Percentiles rank a stretch among this genome's conserved stretches.
These are phyloP conservation scores for Oreochromis niloticus DNA, from an alignment of 2,113 vertebrate genomes.

Conservation along the genomic window DNA sequence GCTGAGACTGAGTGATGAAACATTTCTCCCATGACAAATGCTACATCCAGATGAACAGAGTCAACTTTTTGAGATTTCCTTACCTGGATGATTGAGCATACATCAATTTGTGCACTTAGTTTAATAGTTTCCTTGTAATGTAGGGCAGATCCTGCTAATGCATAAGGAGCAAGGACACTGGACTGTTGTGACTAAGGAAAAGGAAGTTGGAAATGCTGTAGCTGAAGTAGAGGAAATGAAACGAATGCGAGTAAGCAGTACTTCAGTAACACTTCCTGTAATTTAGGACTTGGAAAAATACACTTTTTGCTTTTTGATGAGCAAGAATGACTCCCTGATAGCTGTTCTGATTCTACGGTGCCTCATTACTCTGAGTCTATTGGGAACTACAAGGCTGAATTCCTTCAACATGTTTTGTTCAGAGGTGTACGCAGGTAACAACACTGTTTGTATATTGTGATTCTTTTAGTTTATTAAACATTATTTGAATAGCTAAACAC, in stretches of 20 bases:
- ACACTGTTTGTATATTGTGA: background rate
- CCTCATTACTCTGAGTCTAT: background rate
- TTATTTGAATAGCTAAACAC: background rate
- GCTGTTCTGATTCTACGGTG: background rate
- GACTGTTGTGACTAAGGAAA: background rate
- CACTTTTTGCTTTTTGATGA: background rate
- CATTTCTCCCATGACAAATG: background rate
- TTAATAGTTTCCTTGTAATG: background rate
- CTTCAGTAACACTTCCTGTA: slow-evolving; percentile 40
- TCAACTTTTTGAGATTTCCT: background rate
- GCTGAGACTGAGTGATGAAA: background rate
- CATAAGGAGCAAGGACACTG: background rate
- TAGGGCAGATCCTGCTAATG: background rate
- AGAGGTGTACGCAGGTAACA: slow-evolving; percentile 68
- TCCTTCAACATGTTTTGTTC: slow-evolving; percentile 56
- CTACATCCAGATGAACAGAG: background rate
- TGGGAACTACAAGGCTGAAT: background rate
- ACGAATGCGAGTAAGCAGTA: background rate
- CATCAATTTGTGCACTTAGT: background rate
- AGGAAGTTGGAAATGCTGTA: slow-evolving; percentile 15
- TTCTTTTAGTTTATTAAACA: background rate
- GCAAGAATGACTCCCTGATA: background rate
- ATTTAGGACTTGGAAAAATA: slow-evolving; percentile 2
- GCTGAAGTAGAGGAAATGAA: slow-evolving; percentile 38
- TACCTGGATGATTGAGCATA: background rate